Conservation (phyloP, 2,888 invertebrate genomes). For the Nudaria mundana region DNA sequence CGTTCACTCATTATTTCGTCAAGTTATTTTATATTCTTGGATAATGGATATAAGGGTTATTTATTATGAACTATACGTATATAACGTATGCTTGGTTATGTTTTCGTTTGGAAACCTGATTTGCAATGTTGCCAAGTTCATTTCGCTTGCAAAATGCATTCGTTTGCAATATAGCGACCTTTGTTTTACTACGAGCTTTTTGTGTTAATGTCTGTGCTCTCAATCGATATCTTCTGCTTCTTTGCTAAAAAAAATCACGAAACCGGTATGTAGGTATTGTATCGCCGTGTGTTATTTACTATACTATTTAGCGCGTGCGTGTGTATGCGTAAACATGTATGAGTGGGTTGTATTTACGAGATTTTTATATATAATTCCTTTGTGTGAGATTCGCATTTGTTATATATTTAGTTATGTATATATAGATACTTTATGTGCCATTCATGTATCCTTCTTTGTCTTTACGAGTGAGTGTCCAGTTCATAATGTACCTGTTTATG, state of each 20-base stretch:
- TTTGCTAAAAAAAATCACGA: slow-evolving; percentile 35
- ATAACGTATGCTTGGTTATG: slow-evolving; percentile 45
- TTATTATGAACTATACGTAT: slow-evolving; percentile 37
- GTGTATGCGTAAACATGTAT: slow-evolving; percentile 17
- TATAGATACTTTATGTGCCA: slow-evolving; percentile 4
- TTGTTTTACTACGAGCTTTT: slow-evolving; percentile 42
- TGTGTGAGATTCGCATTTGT: slow-evolving; percentile 14
- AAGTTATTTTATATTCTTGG: slow-evolving; percentile 43
- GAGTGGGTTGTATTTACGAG: slow-evolving; percentile 18
- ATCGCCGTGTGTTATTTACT: slow-evolving; percentile 26
- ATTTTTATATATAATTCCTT: slow-evolving; percentile 15
- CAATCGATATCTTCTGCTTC: slow-evolving; percentile 50
- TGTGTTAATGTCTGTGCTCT: slow-evolving; percentile 33
- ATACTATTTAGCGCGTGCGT: slow-evolving; percentile 29
- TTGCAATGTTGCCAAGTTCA: slow-evolving; percentile 48
- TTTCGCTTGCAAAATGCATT: slow-evolving; percentile 45
- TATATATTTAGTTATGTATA: slow-evolving; percentile 4
- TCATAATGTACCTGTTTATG: neutral
- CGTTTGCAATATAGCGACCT: slow-evolving; percentile 51
- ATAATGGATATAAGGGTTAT: slow-evolving; percentile 35
- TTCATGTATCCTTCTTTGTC: slow-evolving; percentile 10
- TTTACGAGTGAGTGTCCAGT: slow-evolving; percentile 3
- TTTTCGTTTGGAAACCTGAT: slow-evolving; percentile 53
- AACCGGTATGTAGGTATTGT: slow-evolving; percentile 24
- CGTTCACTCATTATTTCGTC: slow-evolving; percentile 38